A percentile compares a stretch with the other conserved stretches of the same genome.
Evolutionary conservation across 2,888 invertebrate species (phyloP).

Genomic region (Nowickia ferox): DNA sequence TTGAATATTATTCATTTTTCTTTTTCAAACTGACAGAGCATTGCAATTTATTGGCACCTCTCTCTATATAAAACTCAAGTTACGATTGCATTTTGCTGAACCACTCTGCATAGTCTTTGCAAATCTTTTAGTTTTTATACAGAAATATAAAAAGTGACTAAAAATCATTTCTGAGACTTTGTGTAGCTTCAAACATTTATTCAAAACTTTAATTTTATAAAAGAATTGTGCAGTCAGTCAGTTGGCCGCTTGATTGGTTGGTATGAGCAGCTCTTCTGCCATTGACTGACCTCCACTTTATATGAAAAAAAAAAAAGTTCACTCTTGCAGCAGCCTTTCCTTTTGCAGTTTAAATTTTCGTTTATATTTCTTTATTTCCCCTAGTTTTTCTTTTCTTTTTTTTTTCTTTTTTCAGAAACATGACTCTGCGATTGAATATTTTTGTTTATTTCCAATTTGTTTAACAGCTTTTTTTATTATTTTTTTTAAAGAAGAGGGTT

Average conservation of each 20-base stretch:
- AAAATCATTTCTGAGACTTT: neutral
- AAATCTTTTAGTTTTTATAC: neutral
- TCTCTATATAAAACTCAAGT: neutral
- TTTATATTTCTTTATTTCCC: neutral
- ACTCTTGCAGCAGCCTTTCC: neutral
- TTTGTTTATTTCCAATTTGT: conserved; percentile 33
- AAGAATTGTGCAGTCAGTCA: neutral
- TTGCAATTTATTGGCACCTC: conserved; percentile 2
- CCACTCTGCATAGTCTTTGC: neutral
- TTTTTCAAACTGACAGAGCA: neutral
- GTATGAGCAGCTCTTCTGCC: neutral
- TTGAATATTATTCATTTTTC: neutral
- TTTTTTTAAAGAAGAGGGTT: neutral
- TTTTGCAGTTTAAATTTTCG: neutral
- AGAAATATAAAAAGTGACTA: neutral
- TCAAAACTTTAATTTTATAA: neutral
- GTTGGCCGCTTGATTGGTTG: neutral
- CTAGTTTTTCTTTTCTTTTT: neutral
- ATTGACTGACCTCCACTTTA: conserved; percentile 23
- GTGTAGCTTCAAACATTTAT: neutral
- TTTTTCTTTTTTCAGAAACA: neutral
- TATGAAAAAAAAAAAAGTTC: neutral
- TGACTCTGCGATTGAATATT: conserved; percentile 21
- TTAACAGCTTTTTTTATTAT: conserved; percentile 10
- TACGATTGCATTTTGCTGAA: neutral